These are phyloP conservation scores for Vimba vimba DNA, from an alignment of 2,113 vertebrate species.

Conservation along the genomic window DNA sequence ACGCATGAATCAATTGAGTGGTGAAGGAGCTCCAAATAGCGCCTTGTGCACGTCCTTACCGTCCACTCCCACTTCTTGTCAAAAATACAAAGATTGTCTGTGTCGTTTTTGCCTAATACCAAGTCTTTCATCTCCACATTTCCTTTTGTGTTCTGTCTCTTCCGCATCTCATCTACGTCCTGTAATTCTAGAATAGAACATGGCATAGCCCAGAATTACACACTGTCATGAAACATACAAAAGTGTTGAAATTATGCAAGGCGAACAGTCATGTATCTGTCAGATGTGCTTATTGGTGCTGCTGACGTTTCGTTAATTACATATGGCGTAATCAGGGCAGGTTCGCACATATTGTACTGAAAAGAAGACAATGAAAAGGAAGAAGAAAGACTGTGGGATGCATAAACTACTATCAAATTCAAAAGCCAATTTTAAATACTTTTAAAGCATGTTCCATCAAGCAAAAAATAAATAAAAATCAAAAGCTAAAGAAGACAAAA, in stretches of 20 bases:
- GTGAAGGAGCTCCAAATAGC: conserved; percentile 37
- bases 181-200: conserved; percentile 29
- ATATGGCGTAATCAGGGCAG: conserved; percentile 59
- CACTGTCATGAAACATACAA: conserved; percentile 49
- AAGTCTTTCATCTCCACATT: neutral
- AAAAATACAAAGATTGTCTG: conserved; percentile 32
- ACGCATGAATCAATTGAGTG: conserved; percentile 51
- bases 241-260: conserved; percentile 42
- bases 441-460: neutral
- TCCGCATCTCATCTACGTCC: conserved; percentile 23
- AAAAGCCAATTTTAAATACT: neutral
- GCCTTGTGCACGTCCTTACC: conserved; percentile 18
- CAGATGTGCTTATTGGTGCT: conserved; percentile 45
- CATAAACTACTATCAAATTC: neutral
- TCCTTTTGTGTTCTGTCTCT: conserved; percentile 35
- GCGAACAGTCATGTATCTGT: conserved; percentile 54
- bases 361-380: conserved; percentile 8
- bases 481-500: conserved; percentile 5
- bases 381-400: neutral
- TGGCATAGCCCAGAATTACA: conserved; percentile 35
- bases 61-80: conserved; percentile 39
- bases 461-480: neutral
- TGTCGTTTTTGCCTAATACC: conserved; percentile 26
- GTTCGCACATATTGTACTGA: conserved; percentile 24
- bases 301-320: conserved; percentile 56